phyloP scores from a whole-genome alignment of 2,888 invertebrate genomes.

The Bedellia somnulentella region DNA sequence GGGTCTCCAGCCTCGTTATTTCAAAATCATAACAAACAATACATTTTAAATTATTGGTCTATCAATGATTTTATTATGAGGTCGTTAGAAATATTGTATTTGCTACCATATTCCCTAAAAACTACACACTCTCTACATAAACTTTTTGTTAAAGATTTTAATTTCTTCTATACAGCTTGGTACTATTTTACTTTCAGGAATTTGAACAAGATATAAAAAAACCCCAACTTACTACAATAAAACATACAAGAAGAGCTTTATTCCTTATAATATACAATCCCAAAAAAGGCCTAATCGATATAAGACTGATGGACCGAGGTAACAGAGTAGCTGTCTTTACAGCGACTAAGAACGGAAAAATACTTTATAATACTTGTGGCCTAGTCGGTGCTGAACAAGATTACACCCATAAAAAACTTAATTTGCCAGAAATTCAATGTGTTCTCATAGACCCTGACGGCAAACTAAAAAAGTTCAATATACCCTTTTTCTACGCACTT shows the following conservation, averaged over 20 bases:
- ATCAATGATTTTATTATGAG: no score
- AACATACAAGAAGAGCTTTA: slow-evolving; percentile 64
- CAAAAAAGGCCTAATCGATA: slow-evolving; percentile 88
- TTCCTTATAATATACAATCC: slow-evolving; percentile 94
- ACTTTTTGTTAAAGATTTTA: no score
- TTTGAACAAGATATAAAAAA: slow-evolving; percentile 45
- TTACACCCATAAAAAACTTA: slow-evolving; percentile 56
- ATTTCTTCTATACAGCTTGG: no score
- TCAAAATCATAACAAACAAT: no score
- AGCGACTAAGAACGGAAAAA: slow-evolving; percentile 80
- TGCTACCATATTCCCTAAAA: no score
- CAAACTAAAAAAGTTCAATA: slow-evolving; percentile 75
- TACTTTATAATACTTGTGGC: slow-evolving; percentile 80
- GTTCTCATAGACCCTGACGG: slow-evolving; percentile 84
- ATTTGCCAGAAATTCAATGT: slow-evolving; percentile 69
- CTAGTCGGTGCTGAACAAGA: slow-evolving; percentile 71
- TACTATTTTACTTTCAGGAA: slow-evolving; percentile 37
- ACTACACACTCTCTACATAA: no score
- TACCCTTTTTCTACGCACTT: slow-evolving; percentile 90
- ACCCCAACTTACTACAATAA: slow-evolving; percentile 36
- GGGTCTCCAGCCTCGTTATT: no score
- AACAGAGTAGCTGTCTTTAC: slow-evolving; percentile 89
- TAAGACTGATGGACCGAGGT: slow-evolving; percentile 90
- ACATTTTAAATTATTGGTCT: no score
- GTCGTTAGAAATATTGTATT: no score